Evolutionary conservation across 2,113 vertebrate genomes (phyloP).

Genomic region (Apeltes quadracus): DNA sequence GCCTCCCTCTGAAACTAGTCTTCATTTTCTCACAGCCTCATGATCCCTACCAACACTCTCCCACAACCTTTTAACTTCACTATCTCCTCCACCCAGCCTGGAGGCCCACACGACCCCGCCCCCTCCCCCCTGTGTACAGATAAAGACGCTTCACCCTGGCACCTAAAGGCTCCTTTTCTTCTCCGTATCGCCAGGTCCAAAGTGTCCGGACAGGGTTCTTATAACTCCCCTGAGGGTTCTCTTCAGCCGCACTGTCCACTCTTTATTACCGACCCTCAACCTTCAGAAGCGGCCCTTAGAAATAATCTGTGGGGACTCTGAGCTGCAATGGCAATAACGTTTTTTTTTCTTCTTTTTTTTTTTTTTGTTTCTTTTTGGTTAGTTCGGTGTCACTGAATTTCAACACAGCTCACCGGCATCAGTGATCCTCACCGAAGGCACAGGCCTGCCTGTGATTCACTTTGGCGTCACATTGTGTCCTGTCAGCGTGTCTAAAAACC

Average conservation of each 20-base stretch:
- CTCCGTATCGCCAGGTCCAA: conserved; percentile 46
- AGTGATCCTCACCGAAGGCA: conserved; percentile 17
- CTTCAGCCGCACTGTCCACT: conserved; percentile 1
- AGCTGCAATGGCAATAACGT: too few relatives aligned
- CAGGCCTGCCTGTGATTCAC: conserved; percentile 42
- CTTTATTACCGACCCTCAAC: conserved; percentile 9
- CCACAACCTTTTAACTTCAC: conserved; percentile 34
- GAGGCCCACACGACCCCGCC: conserved; percentile 54
- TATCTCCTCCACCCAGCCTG: conserved; percentile 54
- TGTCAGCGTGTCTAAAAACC: conserved; percentile 49
- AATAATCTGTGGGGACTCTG: not conserved
- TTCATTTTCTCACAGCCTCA: conserved; percentile 3
- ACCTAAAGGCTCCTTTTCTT: conserved; percentile 56
- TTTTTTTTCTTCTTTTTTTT: too few relatives aligned
- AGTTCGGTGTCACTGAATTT: conserved; percentile 14
- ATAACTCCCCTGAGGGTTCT: conserved; percentile 21
- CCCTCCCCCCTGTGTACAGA: conserved; percentile 52
- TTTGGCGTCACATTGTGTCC: conserved; percentile 32
- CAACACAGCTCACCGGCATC: conserved; percentile 27
- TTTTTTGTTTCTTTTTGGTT: not conserved
- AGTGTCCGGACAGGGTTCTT: conserved; percentile 36
- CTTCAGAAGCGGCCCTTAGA: conserved; percentile 6
- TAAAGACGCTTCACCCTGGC: conserved; percentile 50
- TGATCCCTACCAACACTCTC: conserved; percentile 25
- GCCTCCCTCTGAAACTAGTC: conserved; percentile 19